These are phyloP conservation scores for Zaprionus nigranus DNA, from an alignment of 1,140 invertebrate genomes.

Conservation along the genomic window DNA sequence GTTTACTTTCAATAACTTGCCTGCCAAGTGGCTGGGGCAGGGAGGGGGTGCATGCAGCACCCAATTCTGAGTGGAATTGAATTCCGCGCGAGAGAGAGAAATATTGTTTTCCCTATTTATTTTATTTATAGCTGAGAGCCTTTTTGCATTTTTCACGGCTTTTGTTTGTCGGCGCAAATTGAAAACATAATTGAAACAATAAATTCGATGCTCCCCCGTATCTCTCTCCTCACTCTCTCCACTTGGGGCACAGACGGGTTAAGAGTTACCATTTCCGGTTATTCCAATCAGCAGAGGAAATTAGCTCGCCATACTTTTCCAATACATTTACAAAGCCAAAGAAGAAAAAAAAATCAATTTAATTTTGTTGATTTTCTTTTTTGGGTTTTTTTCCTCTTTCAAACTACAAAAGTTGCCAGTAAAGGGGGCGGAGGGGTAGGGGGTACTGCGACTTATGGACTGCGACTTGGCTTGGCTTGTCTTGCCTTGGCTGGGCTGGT, in stretches of 20 bases:
- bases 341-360: constrained; percentile 50
- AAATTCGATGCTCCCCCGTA: constrained; percentile 56
- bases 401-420: constrained; percentile 46
- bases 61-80: constrained; percentile 32
- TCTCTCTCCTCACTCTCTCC: background rate
- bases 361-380: constrained; percentile 39
- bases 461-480: too few relatives aligned
- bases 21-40: constrained; percentile 3
- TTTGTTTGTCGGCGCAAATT: constrained; percentile 82
- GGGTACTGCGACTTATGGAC: too few relatives aligned
- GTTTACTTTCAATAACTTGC: constrained; percentile 81
- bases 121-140: constrained; percentile 69
- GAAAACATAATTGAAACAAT: constrained; percentile 83
- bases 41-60: background rate
- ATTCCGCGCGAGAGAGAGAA: constrained; percentile 54
- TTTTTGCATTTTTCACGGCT: constrained; percentile 55
- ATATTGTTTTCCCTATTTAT: constrained; percentile 68
- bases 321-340: constrained; percentile 33
- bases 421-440: fast-evolving
- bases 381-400: constrained; percentile 1
- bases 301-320: constrained; percentile 37
- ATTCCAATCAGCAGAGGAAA: constrained; percentile 22
- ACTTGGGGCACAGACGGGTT: background rate
- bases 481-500: too few relatives aligned
- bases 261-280: constrained; percentile 2